These are phyloP conservation scores for Tortricodes alternella DNA, from an alignment of 2,888 invertebrate genomes.

Conservation along the genomic window DNA sequence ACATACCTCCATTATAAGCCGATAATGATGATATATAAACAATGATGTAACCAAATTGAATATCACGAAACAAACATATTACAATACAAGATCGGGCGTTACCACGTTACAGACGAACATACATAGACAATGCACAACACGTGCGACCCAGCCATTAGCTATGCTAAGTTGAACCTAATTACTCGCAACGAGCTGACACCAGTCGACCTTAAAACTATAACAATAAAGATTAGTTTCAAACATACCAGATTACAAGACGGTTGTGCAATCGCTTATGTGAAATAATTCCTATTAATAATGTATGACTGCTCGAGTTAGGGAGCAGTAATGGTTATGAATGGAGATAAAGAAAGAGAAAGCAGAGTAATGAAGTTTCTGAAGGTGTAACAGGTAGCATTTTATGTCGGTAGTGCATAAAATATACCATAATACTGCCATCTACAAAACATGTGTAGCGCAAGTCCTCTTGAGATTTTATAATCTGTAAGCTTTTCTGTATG, in stretches of 20 bases:
- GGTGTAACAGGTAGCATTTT: neutral
- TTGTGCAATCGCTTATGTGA: slow-evolving; percentile 17
- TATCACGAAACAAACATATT: slow-evolving; percentile 2
- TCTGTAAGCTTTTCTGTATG: too few relatives aligned
- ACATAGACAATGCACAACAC: slow-evolving; percentile 7
- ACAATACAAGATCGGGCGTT: neutral
- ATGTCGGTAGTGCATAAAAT: neutral
- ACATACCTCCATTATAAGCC: too few relatives aligned
- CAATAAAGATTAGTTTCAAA: slow-evolving; percentile 6
- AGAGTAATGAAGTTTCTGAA: slow-evolving; percentile 1
- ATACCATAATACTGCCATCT: neutral
- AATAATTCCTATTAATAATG: slow-evolving; percentile 19
- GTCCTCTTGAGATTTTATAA: too few relatives aligned
- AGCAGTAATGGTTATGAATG: neutral
- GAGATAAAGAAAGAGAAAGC: slow-evolving; percentile 5
- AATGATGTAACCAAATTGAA: neutral
- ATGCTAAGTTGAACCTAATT: neutral
- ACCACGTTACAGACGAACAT: neutral
- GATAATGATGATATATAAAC: too few relatives aligned
- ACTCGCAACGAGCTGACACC: neutral
- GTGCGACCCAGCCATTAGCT: slow-evolving; percentile 12
- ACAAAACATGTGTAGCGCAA: neutral
- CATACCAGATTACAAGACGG: neutral
- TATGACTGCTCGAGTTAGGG: too few relatives aligned
- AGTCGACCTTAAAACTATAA: neutral